Base-by-base conservation (phyloP, 2,888 invertebrate genomes). In the Meteorus colon region DNA sequence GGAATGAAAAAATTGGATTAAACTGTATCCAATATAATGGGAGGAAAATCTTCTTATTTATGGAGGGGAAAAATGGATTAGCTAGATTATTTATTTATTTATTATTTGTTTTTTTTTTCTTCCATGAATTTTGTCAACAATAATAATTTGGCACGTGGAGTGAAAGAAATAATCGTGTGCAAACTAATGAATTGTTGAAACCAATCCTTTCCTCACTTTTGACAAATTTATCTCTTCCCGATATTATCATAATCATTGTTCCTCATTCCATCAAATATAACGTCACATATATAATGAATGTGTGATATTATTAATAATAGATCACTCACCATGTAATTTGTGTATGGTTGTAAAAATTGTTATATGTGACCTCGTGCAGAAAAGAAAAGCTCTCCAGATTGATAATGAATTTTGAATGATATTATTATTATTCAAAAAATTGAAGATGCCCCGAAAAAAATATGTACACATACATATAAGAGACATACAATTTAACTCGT, bases 401-500 rank as follows among this genome's bases (percentile, higher is more conserved):
- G 48, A 48, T 48, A 48, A 48, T 48, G 48, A 16, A 48, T 48
- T 48, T 48, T 48, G n/a, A 16, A 48, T 16, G 16, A 4, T 16
- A 48, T 48, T 48, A 48, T 48, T 16, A 48, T 48, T 48, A 48
- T n/a, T 16, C 1, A 48, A n/a, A n/a, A n/a, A 16, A 48, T 41
- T 41, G n/a, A 41, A 48, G n/a, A 48, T 48, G 48, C 14, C 48
- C 48, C 48, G 16, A 48, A 48, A 48, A 48, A n/a, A 48, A n/a
- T n/a, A 48, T 48, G 14, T 48, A 48, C 16, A 45, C 5, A 55
- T 55, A 55, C 4, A 55, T 55, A 55, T 8, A 19, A 24, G 0
- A n/a, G 19, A 55, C 19, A 41, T 12, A 34, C 19, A 48, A 34
- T 74, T 75, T 31, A 51, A 51, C 41, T 66, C 66, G 63, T 75